Base-by-base conservation (phyloP, 2,797 vertebrate species). In the Carapus acus region DNA sequence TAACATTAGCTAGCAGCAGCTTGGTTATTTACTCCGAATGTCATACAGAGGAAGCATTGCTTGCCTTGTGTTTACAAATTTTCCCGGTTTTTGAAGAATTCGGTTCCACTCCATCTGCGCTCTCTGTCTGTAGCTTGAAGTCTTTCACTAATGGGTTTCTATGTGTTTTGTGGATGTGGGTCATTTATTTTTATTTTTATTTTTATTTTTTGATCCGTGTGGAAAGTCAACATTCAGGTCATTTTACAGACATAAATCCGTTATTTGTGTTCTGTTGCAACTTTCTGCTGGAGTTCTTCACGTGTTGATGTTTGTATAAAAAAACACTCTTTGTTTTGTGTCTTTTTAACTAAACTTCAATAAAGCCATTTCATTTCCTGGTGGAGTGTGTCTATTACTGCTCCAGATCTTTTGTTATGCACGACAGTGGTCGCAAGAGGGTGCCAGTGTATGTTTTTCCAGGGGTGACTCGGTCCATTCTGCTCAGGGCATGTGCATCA, bases 401-500 rank as follows among this genome's bases (percentile, higher is more conserved):
- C 9, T 9, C 24, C 38, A 3, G 49, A 3, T 61, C 16, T 53
- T 14, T 18, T 37, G 53, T 0, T 3, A 2, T 71, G 11, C 38
- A 44, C 29, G 1, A 16, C 27, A 7, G 45, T 22, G 17, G 61
- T 8, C 79, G 67, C 54, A 31, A 82, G 84, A 51, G 62, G 83
- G 83, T 74, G 78, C 69, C 79, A 82, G 22, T 12, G 7, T 29
- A 44, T 6, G 19, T 21, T 61, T 12, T 57, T 7, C 3, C 1
- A 1, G 46, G 39, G 79, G 62, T 83, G 54, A 76, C 8, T 67
- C 60, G 2, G 77, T 84, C 81, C 65, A 67, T 67, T 49, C 7
- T 54, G 60, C 71, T 68, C 54, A 47, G 43, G 69, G 65, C 59
- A 18, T 66, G 54, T 62, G 31, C 62, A 57, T 53, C 45, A 27